These are phyloP conservation scores for Sparidentex hasta DNA, from an alignment of 2,797 vertebrate genomes.

Conservation along the genomic window DNA sequence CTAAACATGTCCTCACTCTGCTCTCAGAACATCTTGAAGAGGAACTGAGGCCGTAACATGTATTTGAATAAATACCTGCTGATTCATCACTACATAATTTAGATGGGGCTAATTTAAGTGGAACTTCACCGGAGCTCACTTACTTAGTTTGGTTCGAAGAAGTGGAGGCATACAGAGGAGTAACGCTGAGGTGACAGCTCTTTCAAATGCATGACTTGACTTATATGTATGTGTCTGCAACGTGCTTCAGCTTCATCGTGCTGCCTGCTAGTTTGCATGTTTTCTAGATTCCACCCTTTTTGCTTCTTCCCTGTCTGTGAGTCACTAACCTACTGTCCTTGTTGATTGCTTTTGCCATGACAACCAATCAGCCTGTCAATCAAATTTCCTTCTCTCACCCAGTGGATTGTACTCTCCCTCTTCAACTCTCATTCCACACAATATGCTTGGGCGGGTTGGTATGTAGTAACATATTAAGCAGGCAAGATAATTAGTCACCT, in stretches of 20 bases:
- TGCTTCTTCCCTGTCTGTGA: slow-evolving; percentile 11
- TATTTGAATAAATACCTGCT: neutral
- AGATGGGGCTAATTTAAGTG: neutral
- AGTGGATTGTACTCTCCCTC: slow-evolving; percentile 87
- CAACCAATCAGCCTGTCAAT: slow-evolving; percentile 89
- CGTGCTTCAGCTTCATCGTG: slow-evolving; percentile 28
- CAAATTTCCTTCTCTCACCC: slow-evolving; percentile 68
- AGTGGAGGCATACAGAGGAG: neutral
- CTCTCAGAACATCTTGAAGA: slow-evolving; percentile 14
- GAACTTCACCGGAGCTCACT: slow-evolving; percentile 20
- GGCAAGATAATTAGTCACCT: neutral
- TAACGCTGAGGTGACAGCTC: slow-evolving; percentile 20
- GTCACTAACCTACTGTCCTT: slow-evolving; percentile 73
- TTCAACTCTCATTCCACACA: slow-evolving; percentile 57
- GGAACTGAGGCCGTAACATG: neutral
- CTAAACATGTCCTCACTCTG: slow-evolving; percentile 30
- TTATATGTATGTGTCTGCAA: slow-evolving; percentile 22
- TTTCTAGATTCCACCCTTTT: slow-evolving; percentile 37
- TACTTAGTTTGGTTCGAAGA: slow-evolving; percentile 10
- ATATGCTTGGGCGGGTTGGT: slow-evolving; percentile 54
- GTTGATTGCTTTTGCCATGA: slow-evolving; percentile 80
- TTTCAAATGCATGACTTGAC: slow-evolving; percentile 49
- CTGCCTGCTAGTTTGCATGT: slow-evolving; percentile 62
- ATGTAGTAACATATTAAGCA: neutral
- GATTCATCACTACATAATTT: neutral